A percentile compares a stretch with the other conserved stretches of the same genome.
Conservation (phyloP, 2,888 invertebrate species). For the Teinopalpus imperialis region DNA sequence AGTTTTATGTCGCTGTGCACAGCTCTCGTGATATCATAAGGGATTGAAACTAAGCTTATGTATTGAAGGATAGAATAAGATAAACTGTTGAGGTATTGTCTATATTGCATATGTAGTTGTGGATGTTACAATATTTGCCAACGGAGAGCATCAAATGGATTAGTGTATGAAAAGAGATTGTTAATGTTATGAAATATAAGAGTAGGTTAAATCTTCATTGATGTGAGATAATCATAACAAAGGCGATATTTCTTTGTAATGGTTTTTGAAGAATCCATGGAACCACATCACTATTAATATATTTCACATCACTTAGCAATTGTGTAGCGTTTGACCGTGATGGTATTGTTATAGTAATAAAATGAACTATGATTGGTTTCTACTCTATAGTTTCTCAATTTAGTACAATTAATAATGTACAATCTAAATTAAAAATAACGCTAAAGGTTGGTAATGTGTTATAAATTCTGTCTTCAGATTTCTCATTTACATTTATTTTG, state of each 20-base stretch:
- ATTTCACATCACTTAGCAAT: too few relatives aligned
- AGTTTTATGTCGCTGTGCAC: not conserved
- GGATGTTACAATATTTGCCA: not conserved
- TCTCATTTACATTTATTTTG: not conserved
- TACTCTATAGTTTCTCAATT: not conserved
- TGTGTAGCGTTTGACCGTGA: too few relatives aligned
- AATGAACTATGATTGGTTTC: too few relatives aligned
- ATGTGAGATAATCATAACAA: too few relatives aligned
- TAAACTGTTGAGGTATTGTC: not conserved
- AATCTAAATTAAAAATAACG: not conserved
- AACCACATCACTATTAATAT: too few relatives aligned
- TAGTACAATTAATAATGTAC: not conserved
- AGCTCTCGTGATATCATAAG: conserved; percentile 2
- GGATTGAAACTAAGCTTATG: not conserved
- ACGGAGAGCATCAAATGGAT: too few relatives aligned
- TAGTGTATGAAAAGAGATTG: not conserved
- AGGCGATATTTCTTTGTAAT: too few relatives aligned
- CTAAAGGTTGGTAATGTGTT: not conserved
- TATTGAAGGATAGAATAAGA: too few relatives aligned
- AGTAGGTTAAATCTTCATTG: too few relatives aligned
- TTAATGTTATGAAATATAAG: conserved; percentile 2
- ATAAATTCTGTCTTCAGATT: not conserved
- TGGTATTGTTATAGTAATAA: too few relatives aligned
- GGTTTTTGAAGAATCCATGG: too few relatives aligned
- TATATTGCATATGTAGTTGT: conserved; percentile 6